Percentiles rank a stretch among this genome's conserved stretches.
Conservation (phyloP, 2,797 vertebrate species). For the Chiroxiphia lanceolata region DNA sequence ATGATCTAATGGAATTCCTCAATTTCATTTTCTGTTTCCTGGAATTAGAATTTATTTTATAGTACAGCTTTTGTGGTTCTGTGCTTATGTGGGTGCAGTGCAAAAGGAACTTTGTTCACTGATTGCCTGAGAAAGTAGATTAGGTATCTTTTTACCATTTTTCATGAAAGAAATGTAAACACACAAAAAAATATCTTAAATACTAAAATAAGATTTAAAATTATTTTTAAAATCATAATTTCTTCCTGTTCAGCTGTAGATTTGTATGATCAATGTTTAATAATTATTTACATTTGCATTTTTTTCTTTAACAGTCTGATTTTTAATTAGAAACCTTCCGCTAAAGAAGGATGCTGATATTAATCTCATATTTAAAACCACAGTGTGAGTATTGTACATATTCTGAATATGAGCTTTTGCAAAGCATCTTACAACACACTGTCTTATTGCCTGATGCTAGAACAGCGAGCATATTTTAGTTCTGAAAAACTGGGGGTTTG, state of each 20-base stretch:
- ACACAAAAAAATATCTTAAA: not conserved
- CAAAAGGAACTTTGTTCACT: not conserved
- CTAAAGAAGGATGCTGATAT: not conserved
- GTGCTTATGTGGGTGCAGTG: not conserved
- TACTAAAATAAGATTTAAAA: not conserved
- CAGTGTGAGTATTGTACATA: not conserved
- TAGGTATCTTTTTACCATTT: not conserved
- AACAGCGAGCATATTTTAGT: not conserved
- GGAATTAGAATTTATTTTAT: not conserved
- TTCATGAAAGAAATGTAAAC: not conserved
- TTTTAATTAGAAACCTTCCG: not conserved
- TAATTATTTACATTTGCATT: not conserved
- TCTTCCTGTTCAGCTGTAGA: not conserved
- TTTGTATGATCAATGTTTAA: not conserved
- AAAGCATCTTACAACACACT: not conserved
- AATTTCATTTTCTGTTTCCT: not conserved
- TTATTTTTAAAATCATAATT: not conserved
- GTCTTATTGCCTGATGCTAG: not conserved
- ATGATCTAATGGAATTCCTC: not conserved
- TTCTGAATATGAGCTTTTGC: not conserved
- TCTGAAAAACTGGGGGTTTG: not conserved
- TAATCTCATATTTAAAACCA: not conserved
- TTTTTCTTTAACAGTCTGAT: not conserved
- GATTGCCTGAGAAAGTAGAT: not conserved
- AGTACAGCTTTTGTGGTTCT: not conserved